Conservation (phyloP, 2,113 vertebrate species). For the Merops nubicus region DNA sequence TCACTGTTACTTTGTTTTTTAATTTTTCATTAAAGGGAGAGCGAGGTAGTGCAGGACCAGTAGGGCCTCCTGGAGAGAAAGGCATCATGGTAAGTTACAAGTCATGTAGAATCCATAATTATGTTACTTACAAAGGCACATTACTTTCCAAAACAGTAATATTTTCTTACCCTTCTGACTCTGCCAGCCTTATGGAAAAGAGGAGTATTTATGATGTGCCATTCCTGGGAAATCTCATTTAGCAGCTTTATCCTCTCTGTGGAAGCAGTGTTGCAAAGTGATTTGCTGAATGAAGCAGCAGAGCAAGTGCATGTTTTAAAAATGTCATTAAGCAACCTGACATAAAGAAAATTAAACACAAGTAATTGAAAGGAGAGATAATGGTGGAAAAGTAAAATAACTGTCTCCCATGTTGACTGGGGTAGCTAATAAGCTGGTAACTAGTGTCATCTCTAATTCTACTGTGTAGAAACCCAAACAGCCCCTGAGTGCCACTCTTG, state of each 20-base stretch:
- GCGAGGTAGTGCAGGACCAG: constrained; percentile 88
- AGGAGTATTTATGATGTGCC: not conserved
- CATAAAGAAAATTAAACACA: not conserved
- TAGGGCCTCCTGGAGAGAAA: constrained; percentile 90
- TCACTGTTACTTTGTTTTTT: not conserved
- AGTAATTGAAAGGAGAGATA: not conserved
- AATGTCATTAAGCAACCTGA: not conserved
- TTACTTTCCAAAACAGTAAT: not conserved
- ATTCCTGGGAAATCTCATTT: not conserved
- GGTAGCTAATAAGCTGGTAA: not conserved
- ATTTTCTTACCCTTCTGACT: not conserved
- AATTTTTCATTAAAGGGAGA: constrained; percentile 83
- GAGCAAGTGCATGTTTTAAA: not conserved
- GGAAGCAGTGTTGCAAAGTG: not conserved
- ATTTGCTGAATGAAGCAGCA: not conserved
- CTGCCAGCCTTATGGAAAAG: not conserved
- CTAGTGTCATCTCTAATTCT: not conserved
- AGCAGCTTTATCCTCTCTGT: not conserved
- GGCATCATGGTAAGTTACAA: constrained; percentile 85
- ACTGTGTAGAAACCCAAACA: not conserved
- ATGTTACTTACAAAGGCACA: not conserved
- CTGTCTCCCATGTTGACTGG: not conserved
- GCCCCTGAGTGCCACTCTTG: not conserved
- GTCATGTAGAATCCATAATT: not conserved
- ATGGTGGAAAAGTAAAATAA: not conserved